Conservation (phyloP, 30 jellyfish, hydroid and myxozoan genomes). For the Aurelia sp. region DNA sequence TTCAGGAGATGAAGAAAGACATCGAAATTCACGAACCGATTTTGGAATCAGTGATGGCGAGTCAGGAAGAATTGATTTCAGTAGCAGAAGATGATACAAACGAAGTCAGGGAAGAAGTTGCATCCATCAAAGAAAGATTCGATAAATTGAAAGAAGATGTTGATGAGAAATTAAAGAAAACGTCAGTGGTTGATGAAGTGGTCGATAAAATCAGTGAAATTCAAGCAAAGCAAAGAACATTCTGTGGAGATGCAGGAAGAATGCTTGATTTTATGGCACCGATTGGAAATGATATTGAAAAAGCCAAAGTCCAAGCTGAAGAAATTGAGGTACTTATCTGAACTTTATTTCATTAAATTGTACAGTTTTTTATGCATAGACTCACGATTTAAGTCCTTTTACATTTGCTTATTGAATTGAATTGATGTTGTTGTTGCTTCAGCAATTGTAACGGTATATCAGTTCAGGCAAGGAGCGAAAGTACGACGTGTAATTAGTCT, state of each 20-base stretch:
- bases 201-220: slow-evolving; percentile 61
- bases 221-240: slow-evolving; percentile 37
- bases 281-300: slow-evolving; percentile 64
- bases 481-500: no score
- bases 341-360: no score
- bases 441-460: no score
- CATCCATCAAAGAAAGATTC: slow-evolving; percentile 55
- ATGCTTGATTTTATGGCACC: slow-evolving; percentile 68
- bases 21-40: slow-evolving; percentile 62
- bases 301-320: slow-evolving; percentile 60
- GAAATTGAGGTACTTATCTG: slow-evolving; percentile 51
- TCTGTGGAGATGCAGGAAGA: slow-evolving; percentile 66
- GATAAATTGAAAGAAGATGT: slow-evolving; percentile 56
- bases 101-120: slow-evolving; percentile 58
- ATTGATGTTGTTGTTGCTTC: no score
- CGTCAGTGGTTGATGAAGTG: slow-evolving; percentile 32
- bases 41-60: slow-evolving; percentile 37
- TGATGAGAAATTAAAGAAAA: slow-evolving; percentile 40
- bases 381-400: no score
- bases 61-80: slow-evolving; percentile 43
- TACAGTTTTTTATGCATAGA: no score
- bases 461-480: no score
- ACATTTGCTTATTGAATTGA: no score
- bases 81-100: slow-evolving; percentile 72
- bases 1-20: slow-evolving; percentile 60